phyloP scores from a whole-genome alignment of 92 coral and sea anemone genomes.

The Chrysogorgia sp. region DNA sequence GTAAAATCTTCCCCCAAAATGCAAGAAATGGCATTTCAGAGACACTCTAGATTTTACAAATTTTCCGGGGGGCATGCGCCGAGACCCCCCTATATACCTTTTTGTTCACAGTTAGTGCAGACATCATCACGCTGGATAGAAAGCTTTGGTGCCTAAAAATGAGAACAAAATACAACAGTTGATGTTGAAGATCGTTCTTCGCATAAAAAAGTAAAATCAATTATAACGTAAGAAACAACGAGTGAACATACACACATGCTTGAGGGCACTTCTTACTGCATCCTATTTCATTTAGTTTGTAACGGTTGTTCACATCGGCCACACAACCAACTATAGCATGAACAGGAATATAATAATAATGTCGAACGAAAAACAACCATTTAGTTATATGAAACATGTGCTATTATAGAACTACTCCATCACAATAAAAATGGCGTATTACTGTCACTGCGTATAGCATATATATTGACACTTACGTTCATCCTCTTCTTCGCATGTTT shows the following conservation, averaged over 20 bases:
- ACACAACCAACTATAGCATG: constrained; percentile 13
- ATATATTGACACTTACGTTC: constrained; percentile 15
- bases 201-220: no score
- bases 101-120: not conserved
- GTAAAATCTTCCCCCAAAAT: no score
- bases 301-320: not conserved
- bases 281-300: not conserved
- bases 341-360: not conserved
- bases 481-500: not conserved
- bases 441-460: not conserved
- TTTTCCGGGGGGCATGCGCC: no score
- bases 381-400: no score
- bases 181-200: no score
- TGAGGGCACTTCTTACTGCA: constrained; percentile 29
- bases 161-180: not conserved
- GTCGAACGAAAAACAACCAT: no score
- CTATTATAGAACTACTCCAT: no score
- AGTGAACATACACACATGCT: constrained; percentile 24
- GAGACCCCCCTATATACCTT: no score
- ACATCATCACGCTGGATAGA: not conserved
- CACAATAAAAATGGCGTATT: not conserved
- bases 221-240: not conserved
- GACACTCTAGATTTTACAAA: no score
- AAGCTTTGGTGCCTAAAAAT: constrained; percentile 18
- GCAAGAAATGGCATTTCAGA: no score